Evolutionary conservation across 2,113 vertebrate genomes (phyloP), one percentile per base, ranked within the genome.

Genomic region (Clarias gariepinus): DNA sequence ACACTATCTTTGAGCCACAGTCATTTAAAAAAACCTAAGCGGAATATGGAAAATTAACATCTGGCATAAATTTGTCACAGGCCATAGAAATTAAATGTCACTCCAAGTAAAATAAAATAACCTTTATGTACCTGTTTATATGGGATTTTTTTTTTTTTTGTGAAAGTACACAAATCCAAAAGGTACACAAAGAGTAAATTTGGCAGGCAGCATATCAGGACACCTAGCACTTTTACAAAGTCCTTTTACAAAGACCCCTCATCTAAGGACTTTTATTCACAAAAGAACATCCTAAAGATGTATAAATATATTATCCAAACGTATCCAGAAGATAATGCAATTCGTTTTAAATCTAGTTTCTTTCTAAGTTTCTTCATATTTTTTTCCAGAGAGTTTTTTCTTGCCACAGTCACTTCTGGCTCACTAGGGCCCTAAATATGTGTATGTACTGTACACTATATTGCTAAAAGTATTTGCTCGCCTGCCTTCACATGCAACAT

Each of bases 21-120:
- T 52, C 71, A 74, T 55, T 53, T 47, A 11, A 47, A 11, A 47
- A 77, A 77, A 16, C 74, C 74, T 6, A 55, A 55, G 73, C n/a
- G 41, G 21, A 76, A 2, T 53, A 53, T 11, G 2, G 74, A 25
- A 77, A n/a, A 77, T 77, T 77, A 55, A 55, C 47, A 77, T 77
- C 74, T 77, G 74, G 74, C 25, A 55, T 77, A 77, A 8, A n/a
- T 53, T 77, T 25, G 74, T 55, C 23, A 53, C 73, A 53, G 73
- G 73, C 73, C 73, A n/a, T 6, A 15, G 47, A 76, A 53, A 76
- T 53, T 13, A n/a, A 76, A 76, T 3, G n/a, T 15, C 13, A 25
- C n/a, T 53, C 21, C 47, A 76, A 76, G n/a, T n/a, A 53, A 76
- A 76, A 76, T 53, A 76, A 53, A 53, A 76, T n/a, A n/a, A n/a